Evolutionary conservation across 1,140 invertebrate species (phyloP), one percentile per base, ranked within the genome.

Genomic region (Philopotamus ludificatus): DNA sequence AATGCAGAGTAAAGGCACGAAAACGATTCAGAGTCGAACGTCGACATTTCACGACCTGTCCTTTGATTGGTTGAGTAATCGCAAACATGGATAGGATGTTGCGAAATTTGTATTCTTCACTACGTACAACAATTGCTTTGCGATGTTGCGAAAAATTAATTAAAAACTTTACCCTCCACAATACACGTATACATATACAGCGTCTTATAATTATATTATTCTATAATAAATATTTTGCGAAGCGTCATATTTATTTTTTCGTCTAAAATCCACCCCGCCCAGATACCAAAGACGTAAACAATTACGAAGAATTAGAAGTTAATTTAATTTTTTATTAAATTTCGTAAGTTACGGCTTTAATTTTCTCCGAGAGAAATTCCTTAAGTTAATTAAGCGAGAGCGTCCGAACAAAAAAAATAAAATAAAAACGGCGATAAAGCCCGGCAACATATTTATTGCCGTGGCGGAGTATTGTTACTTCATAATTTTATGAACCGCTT

Each of bases 401-500:
- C n/a, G n/a, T n/a, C n/a, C n/a, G n/a, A n/a, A n/a, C 28, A 34
- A 34, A 34, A 34, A 34, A 34, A 34, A 7, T 34, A 49, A 49
- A 49, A 47, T 8, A 20, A 54, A 54, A 54, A 25, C 23, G 28
- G 28, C 23, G 7, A 3, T 10, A 34, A 15, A 1, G 16, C 1
- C 1, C 20, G 9, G 12, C 15, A 23, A 45, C 15, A 21, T 60
- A 60, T 60, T 60, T 60, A 60, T 60, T 44, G 23, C 41, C 23
- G 15, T 26, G 9, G 42, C 42, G 15, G 20, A 60, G 39, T 45
- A 45, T 45, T 60, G 57, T 60, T 45, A 60, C 57, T 60, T 45
- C 16, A 45, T 45, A 60, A 60, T 60, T 60, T 60, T 44, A 60
- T 60, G 57, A 60, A 60, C 34, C 16, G 39, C 42, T 45, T 22